These are phyloP conservation scores for Anthoscopus minutus DNA, from an alignment of 2,113 vertebrate genomes.

Conservation along the genomic window DNA sequence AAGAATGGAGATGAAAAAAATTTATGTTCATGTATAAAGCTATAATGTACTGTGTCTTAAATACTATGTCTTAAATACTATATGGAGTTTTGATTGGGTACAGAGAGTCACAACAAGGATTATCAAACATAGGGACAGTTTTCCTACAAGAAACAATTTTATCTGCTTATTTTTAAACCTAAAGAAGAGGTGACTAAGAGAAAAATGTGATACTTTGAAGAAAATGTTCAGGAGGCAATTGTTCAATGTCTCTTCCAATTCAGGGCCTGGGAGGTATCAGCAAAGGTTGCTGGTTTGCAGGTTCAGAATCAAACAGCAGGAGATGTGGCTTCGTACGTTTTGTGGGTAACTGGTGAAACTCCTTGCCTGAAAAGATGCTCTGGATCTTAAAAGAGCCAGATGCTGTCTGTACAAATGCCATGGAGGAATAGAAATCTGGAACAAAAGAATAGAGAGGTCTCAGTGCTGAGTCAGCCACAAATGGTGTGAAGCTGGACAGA, in stretches of 20 bases:
- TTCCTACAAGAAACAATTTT: not conserved
- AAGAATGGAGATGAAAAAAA: not conserved
- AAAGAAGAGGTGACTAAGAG: not conserved
- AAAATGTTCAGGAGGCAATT: not conserved
- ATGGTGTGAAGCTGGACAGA: not conserved
- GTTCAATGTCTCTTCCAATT: not conserved
- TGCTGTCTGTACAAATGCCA: not conserved
- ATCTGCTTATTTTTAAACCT: not conserved
- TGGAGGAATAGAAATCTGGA: not conserved
- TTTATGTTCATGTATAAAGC: not conserved
- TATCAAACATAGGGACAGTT: not conserved
- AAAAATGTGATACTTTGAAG: not conserved
- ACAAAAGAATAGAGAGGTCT: not conserved
- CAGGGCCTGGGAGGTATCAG: not conserved
- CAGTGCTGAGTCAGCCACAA: not conserved
- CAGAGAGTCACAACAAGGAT: not conserved
- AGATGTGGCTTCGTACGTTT: rapidly evolving
- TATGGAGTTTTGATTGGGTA: not conserved
- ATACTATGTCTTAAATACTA: rapidly evolving
- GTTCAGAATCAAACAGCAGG: not conserved
- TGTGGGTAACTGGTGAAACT: not conserved
- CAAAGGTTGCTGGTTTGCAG: not conserved
- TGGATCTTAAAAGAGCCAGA: not conserved
- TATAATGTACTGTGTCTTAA: not conserved
- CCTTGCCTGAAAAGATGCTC: not conserved